These are phyloP conservation scores for Ashinkailepas kermadecensis DNA, from an alignment of 2,888 invertebrate species.

Conservation along the genomic window DNA sequence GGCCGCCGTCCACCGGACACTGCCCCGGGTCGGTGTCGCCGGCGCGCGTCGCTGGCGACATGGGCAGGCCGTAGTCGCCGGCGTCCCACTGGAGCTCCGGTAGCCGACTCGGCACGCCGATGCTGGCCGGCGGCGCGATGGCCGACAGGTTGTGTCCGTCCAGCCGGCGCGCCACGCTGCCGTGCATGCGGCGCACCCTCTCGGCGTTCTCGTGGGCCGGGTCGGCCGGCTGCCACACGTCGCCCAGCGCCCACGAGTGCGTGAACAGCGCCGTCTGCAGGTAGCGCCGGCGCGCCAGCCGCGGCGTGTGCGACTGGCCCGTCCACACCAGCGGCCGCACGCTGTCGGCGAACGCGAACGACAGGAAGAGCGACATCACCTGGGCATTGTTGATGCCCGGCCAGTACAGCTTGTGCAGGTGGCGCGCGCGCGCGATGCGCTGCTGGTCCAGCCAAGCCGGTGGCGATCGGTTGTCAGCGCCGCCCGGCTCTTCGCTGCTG, in stretches of 20 bases:
- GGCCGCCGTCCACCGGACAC: too few relatives aligned
- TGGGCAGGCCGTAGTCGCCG: not conserved
- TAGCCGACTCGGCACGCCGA: not conserved
- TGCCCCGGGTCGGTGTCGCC: not conserved
- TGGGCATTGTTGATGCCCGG: conserved; percentile 28
- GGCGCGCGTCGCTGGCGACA: conserved; percentile 27
- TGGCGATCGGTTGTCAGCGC: conserved; percentile 21
- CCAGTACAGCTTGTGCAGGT: conserved; percentile 28
- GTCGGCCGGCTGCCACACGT: conserved; percentile 46
- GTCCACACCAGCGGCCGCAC: conserved; percentile 47
- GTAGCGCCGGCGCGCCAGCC: conserved; percentile 46
- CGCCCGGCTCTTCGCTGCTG: conserved; percentile 20
- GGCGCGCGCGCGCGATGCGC: conserved; percentile 27
- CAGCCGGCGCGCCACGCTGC: conserved; percentile 30
- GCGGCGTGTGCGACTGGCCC: conserved; percentile 45
- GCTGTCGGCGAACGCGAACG: conserved; percentile 36
- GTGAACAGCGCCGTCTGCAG: conserved; percentile 45
- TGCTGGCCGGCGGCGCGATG: conserved; percentile 27
- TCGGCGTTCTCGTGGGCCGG: conserved; percentile 44
- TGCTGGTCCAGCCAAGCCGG: conserved; percentile 29
- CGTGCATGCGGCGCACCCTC: conserved; percentile 45
- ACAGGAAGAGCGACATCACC: conserved; percentile 26
- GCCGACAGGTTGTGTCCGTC: conserved; percentile 45
- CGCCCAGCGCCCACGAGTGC: conserved; percentile 47
- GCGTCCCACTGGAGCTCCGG: not conserved